phyloP scores from a whole-genome alignment of 2,888 invertebrate genomes.

The Platerodrilus igneus region DNA sequence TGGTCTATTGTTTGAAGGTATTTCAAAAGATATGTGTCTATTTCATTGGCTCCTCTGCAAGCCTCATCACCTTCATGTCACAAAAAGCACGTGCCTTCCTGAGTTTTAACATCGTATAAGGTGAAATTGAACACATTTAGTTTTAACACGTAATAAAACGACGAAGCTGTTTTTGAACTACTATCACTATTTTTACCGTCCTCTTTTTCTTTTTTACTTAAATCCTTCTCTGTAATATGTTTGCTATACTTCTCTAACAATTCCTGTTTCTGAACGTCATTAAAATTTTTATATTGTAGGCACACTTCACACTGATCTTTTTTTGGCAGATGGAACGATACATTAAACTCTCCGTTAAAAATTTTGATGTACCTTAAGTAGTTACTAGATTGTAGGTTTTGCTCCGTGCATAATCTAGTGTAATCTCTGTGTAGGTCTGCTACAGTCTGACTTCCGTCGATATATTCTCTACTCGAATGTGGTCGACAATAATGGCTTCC shows the following conservation, averaged over 20 bases:
- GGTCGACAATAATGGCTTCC: slow-evolving; percentile 32
- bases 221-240: slow-evolving; percentile 22
- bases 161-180: slow-evolving; percentile 15
- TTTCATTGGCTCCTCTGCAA: slow-evolving; percentile 8
- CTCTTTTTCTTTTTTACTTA: slow-evolving; percentile 20
- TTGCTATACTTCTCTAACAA: slow-evolving; percentile 9
- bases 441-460: slow-evolving; percentile 31
- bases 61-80: slow-evolving; percentile 11
- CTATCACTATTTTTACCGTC: slow-evolving; percentile 18
- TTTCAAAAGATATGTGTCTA: slow-evolving; percentile 8
- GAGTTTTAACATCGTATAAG: slow-evolving; percentile 11
- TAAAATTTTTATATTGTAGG: slow-evolving; percentile 4
- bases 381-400: slow-evolving; percentile 10
- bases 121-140: slow-evolving; percentile 25
- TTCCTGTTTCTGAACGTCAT: slow-evolving; percentile 8
- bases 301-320: slow-evolving; percentile 16
- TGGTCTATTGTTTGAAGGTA: slow-evolving; percentile 7
- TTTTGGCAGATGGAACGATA: slow-evolving; percentile 12
- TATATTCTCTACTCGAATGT: slow-evolving; percentile 27
- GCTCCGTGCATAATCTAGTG: slow-evolving; percentile 14
- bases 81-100: no score
- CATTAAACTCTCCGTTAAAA: slow-evolving; percentile 12
- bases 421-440: slow-evolving; percentile 30
- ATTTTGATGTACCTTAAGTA: slow-evolving; percentile 7
- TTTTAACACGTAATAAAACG: slow-evolving; percentile 27